These are phyloP conservation scores for Balaeniceps rex DNA, from an alignment of 2,113 vertebrate species.

Conservation along the genomic window DNA sequence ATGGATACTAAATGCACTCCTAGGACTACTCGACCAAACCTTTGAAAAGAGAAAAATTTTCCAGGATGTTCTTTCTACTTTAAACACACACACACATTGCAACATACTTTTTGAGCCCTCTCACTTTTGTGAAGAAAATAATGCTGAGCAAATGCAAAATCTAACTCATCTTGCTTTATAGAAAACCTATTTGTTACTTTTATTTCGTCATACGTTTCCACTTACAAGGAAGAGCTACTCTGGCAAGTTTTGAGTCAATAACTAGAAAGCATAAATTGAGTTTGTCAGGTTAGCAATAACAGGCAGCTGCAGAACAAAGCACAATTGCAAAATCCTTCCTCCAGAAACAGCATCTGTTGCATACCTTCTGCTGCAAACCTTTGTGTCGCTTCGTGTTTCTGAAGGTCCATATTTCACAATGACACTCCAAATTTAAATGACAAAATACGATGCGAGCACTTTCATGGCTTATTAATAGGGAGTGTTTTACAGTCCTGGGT, in stretches of 20 bases:
- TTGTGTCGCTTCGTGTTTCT: neutral
- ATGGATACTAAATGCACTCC: neutral
- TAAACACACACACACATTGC: neutral
- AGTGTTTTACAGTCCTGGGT: neutral
- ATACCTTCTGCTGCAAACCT: neutral
- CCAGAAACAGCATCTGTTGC: conserved; percentile 1
- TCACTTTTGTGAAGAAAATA: neutral
- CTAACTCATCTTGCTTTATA: neutral
- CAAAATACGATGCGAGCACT: neutral
- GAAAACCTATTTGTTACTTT: neutral
- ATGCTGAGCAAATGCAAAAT: neutral
- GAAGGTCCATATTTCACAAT: neutral
- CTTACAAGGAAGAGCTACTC: neutral
- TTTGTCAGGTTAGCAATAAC: conserved; percentile 47
- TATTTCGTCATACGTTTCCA: neutral
- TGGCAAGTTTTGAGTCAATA: neutral
- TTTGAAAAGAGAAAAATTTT: neutral
- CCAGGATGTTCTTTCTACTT: neutral
- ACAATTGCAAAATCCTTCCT: neutral
- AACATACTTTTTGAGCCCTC: neutral
- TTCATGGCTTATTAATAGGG: neutral
- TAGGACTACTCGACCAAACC: neutral
- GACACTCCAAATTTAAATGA: neutral
- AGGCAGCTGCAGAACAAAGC: neutral
- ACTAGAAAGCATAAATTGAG: conserved; percentile 13